Base-by-base conservation (phyloP, 2,113 vertebrate genomes). In the Cinclus mexicanus region DNA sequence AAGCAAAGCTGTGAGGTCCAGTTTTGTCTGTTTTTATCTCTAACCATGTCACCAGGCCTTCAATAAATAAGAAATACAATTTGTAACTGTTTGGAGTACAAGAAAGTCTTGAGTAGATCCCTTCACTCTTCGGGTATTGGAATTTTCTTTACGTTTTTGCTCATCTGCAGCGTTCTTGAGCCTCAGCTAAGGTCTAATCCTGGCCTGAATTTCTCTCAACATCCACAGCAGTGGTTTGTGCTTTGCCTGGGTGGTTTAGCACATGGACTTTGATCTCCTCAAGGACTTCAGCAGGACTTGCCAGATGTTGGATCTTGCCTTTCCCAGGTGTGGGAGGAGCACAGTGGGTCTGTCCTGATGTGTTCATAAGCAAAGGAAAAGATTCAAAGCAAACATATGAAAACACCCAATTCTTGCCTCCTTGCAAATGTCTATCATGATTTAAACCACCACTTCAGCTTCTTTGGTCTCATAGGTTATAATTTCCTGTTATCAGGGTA, bases 401-500 rank as follows among this genome's bases (percentile, higher is more conserved):
- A 95, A 95, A 80, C 74, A 77, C 80, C 86, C 80, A 49, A 39
- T 74, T 81, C 46, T 93, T 94, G 61, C 33, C 57, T 93, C 63
- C 60, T 97, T 77, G 33, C 39, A 84, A 74, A 33, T 47, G 35
- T 78, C 89, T 94, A 35, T 97, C 89, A 91, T 74, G 86, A 55
- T 76, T 96, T 96, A 97, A 97, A 96, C 90, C 64, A 95, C 31
- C 80, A 88, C 85, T 95, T 97, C 89, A 96, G 42, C 68, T 92
- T 91, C 86, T 93, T 86, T 81, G 42, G 90, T 94, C 90, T 97
- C 78, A 93, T 49, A 94, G 76, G 90, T 96, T 97, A 65, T 97
- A 97, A 97, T 97, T 97, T 95, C 89, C 76, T 96, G 91, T 97
- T 97, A 97, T 97, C 93, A 96, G 94, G 78, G 69, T 77, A 68